These are phyloP conservation scores for Brenthis daphne DNA, from an alignment of 2,888 invertebrate species.

Conservation along the genomic window DNA sequence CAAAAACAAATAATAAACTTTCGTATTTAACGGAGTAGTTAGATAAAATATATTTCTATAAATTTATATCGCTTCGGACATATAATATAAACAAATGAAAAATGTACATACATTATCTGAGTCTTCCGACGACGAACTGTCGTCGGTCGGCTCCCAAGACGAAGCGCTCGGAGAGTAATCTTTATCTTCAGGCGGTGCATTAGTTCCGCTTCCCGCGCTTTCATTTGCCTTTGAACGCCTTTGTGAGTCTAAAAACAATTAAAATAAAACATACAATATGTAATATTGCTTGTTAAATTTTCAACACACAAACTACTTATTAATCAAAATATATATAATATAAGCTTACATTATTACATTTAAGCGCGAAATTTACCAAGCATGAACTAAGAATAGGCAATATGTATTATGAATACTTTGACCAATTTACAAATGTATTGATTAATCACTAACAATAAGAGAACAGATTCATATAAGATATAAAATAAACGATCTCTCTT, in stretches of 20 bases:
- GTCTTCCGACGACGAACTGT: slow-evolving; percentile 50
- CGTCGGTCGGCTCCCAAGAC: slow-evolving; percentile 66
- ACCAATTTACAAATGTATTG: not conserved
- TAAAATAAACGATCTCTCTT: not conserved
- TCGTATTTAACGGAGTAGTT: too few species aligned
- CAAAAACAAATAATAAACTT: too few species aligned
- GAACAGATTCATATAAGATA: slow-evolving; percentile 6
- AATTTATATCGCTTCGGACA: too few species aligned
- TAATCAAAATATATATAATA: too few species aligned
- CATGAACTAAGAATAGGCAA: too few species aligned
- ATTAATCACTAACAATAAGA: not conserved
- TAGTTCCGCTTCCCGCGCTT: slow-evolving; percentile 46
- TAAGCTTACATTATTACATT: too few species aligned
- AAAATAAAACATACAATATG: not conserved
- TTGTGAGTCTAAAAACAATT: slow-evolving; percentile 3
- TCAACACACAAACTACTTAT: too few species aligned
- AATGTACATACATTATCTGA: slow-evolving; percentile 22
- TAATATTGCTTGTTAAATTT: not conserved
- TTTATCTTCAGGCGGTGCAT: slow-evolving; percentile 48
- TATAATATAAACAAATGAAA: not conserved
- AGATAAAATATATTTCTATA: too few species aligned
- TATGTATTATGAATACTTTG: not conserved
- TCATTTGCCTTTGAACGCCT: slow-evolving; percentile 29
- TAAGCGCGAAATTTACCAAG: too few species aligned
- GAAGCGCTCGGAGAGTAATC: slow-evolving; percentile 65